Evolutionary conservation across 2,113 vertebrate species (phyloP).

Genomic region (Dipodomys spectabilis): DNA sequence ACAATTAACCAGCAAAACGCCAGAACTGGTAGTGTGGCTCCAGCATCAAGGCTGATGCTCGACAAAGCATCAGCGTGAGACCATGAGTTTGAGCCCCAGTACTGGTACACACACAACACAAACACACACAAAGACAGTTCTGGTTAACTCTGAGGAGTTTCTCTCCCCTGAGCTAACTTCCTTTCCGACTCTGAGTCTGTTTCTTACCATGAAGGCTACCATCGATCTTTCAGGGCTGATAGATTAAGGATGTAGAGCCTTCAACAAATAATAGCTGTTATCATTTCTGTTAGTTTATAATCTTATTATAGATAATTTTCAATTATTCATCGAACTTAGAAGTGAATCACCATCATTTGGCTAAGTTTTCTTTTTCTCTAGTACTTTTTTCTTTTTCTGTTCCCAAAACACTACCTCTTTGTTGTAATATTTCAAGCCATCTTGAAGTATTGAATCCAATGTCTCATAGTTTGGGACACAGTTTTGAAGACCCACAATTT

Average conservation of each 20-base stretch:
- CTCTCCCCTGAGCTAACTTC: neutral
- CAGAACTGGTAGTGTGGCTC: too few species aligned
- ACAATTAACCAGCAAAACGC: too few species aligned
- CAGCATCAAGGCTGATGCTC: too few species aligned
- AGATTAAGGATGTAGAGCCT: neutral
- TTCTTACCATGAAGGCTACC: neutral
- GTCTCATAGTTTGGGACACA: neutral
- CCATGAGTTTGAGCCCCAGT: too few species aligned
- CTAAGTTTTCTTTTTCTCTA: neutral
- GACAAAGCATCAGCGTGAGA: too few species aligned
- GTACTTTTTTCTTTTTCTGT: neutral
- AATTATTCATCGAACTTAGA: neutral
- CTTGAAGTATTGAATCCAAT: neutral
- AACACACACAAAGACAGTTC: too few species aligned
- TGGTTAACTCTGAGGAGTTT: accelerated
- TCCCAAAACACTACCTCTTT: neutral
- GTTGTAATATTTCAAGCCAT: neutral
- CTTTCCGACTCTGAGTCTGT: neutral
- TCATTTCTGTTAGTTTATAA: neutral
- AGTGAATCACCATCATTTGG: neutral
- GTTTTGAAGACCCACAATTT: neutral
- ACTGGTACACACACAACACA: too few species aligned
- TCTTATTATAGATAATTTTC: neutral
- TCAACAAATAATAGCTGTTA: neutral
- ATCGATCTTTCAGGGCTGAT: neutral